Conservation (phyloP, 2,113 vertebrate species). For the Austrofundulus limnaeus region DNA sequence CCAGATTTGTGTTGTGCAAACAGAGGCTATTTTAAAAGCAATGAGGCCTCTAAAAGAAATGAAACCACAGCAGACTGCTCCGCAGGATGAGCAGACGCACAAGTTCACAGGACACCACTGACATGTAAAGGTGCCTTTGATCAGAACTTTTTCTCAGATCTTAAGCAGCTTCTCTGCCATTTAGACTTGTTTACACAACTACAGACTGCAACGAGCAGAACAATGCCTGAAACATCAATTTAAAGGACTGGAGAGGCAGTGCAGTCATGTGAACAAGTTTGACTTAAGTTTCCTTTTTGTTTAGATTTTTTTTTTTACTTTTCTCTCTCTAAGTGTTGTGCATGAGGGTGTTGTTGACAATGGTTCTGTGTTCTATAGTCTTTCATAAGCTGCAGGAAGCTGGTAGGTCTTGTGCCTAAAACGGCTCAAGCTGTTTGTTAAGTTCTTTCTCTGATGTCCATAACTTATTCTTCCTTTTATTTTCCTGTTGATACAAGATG, state of each 20-base stretch:
- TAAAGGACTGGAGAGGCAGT: conserved; percentile 10
- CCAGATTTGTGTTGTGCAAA: conserved; percentile 66
- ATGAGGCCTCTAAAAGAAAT: conserved; percentile 50
- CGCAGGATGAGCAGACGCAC: conserved; percentile 30
- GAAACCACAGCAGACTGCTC: conserved; percentile 56
- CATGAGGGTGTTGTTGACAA: no score
- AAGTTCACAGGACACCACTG: conserved; percentile 31
- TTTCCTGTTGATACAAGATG: no score
- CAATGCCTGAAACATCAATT: conserved; percentile 47
- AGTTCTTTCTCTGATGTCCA: no score
- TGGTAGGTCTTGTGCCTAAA: no score
- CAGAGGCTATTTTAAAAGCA: conserved; percentile 51
- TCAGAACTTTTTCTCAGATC: conserved; percentile 70
- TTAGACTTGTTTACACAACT: conserved; percentile 72
- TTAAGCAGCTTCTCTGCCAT: conserved; percentile 63
- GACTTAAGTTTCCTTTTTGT: conserved; percentile 10
- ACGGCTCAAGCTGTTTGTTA: no score
- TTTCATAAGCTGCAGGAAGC: no score
- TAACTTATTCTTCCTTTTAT: no score
- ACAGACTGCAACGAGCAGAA: conserved; percentile 37
- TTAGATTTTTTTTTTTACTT: conserved; percentile 5
- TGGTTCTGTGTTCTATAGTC: no score
- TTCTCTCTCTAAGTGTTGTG: background rate
- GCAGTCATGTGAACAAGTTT: conserved; percentile 12
- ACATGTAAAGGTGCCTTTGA: conserved; percentile 72